These are phyloP conservation scores for Acrocephalus scirpaceus DNA, from an alignment of 2,797 vertebrate genomes.

Conservation along the genomic window DNA sequence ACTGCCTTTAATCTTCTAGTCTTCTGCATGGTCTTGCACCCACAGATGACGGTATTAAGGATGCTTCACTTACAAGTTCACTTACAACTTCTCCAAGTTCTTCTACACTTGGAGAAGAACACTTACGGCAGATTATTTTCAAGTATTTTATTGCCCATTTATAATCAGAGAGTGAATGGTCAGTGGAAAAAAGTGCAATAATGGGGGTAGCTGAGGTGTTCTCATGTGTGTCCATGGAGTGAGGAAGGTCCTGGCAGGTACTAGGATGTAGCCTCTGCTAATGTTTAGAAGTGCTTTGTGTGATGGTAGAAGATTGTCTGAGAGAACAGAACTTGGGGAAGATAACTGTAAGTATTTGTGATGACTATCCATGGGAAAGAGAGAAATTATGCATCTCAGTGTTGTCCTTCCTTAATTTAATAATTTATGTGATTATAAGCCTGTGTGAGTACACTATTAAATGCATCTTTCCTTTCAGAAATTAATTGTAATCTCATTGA, in stretches of 20 bases:
- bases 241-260: too few relatives aligned
- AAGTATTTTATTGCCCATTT: background rate
- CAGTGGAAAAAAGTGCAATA: background rate
- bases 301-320: background rate
- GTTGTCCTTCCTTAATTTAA: background rate
- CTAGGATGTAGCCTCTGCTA: background rate
- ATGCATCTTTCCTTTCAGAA: background rate
- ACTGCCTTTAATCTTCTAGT: background rate
- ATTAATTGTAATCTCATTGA: background rate
- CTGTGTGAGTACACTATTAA: background rate
- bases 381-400: background rate
- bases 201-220: background rate
- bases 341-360: background rate
- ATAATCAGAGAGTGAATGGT: background rate
- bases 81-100: background rate
- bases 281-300: background rate
- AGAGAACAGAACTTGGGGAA: background rate
- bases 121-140: background rate
- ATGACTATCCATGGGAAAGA: background rate
- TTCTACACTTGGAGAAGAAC: background rate
- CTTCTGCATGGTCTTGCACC: background rate
- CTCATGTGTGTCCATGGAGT: too few relatives aligned
- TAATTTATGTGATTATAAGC: background rate
- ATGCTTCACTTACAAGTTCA: background rate
- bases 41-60: background rate